These are phyloP conservation scores for Rhyacophila brunnea DNA, from an alignment of 1,140 invertebrate genomes.

Conservation along the genomic window DNA sequence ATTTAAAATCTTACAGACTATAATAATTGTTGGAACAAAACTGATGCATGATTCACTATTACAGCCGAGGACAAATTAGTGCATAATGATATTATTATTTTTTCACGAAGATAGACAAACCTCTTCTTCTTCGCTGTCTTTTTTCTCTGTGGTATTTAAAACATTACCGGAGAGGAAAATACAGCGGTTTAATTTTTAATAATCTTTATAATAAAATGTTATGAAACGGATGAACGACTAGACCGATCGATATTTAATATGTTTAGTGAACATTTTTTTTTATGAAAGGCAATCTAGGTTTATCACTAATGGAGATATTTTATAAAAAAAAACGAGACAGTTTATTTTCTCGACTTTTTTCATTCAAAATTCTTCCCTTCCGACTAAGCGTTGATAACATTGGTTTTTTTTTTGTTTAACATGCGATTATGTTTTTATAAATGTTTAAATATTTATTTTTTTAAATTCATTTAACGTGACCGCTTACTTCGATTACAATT, in stretches of 20 bases:
- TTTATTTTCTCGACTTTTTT: too few relatives aligned
- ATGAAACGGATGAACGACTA: not conserved
- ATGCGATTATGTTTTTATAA: slow-evolving; percentile 6
- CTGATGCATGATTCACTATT: slow-evolving; percentile 21
- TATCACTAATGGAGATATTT: slow-evolving; percentile 5
- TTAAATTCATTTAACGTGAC: not conserved
- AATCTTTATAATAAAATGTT: not conserved
- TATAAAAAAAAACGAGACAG: too few relatives aligned
- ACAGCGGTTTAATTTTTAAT: not conserved
- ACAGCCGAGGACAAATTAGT: slow-evolving; percentile 16
- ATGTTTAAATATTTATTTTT: slow-evolving; percentile 3
- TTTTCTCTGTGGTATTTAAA: not conserved
- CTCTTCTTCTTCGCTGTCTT: not conserved
- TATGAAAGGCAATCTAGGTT: slow-evolving; percentile 19
- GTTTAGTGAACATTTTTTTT: slow-evolving; percentile 7
- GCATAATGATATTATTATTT: slow-evolving; percentile 18
- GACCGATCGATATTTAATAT: not conserved
- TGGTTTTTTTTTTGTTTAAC: slow-evolving; percentile 1
- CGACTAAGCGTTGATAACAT: not conserved
- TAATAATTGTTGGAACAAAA: slow-evolving; percentile 28
- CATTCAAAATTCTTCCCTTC: not conserved
- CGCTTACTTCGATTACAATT: not conserved
- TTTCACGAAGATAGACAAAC: not conserved
- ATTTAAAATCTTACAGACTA: slow-evolving; percentile 20
- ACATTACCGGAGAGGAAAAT: not conserved